These are phyloP conservation scores for Drosophila ananassae DNA, from an alignment of 1,140 invertebrate species.

Conservation along the genomic window DNA sequence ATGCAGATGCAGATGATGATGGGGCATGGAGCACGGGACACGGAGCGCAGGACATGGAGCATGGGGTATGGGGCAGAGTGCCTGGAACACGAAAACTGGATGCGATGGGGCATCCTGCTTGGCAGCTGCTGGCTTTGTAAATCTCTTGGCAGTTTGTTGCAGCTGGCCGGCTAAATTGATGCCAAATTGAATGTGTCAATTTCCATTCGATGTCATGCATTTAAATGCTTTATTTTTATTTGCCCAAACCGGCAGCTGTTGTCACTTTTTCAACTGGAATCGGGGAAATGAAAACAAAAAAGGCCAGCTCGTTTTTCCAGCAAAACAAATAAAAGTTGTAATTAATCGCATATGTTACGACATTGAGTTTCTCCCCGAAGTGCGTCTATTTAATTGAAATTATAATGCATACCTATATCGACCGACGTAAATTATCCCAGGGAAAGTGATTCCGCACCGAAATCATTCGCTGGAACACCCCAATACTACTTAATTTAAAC, in stretches of 20 bases:
- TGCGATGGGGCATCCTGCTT: constrained; percentile 13
- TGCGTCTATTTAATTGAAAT: background rate
- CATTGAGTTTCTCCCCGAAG: constrained; percentile 24
- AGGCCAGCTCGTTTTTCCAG: constrained; percentile 21
- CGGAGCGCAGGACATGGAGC: no score
- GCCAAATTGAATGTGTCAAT: constrained; percentile 78
- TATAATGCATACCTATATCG: background rate
- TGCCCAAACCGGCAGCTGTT: constrained; percentile 61
- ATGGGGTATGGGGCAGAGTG: background rate
- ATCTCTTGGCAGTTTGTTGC: constrained; percentile 69
- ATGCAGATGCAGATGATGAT: constrained; percentile 1
- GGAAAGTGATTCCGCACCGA: constrained; percentile 11
- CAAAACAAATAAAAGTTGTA: constrained; percentile 57
- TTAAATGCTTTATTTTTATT: constrained; percentile 70
- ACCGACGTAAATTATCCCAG: background rate
- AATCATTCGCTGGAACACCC: constrained; percentile 8
- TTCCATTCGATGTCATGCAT: constrained; percentile 65
- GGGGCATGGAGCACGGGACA: background rate
- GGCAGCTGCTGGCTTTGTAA: constrained; percentile 57
- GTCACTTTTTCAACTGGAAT: constrained; percentile 19
- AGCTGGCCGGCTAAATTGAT: constrained; percentile 63
- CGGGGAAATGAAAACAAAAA: constrained; percentile 11
- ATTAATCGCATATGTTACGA: constrained; percentile 49
- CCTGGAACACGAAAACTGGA: background rate
- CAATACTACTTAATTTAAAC: background rate